Percentiles rank a stretch among this genome's conserved stretches.
Evolutionary conservation across 2,797 vertebrate genomes (phyloP).

Genomic region (Carcharodon carcharias): DNA sequence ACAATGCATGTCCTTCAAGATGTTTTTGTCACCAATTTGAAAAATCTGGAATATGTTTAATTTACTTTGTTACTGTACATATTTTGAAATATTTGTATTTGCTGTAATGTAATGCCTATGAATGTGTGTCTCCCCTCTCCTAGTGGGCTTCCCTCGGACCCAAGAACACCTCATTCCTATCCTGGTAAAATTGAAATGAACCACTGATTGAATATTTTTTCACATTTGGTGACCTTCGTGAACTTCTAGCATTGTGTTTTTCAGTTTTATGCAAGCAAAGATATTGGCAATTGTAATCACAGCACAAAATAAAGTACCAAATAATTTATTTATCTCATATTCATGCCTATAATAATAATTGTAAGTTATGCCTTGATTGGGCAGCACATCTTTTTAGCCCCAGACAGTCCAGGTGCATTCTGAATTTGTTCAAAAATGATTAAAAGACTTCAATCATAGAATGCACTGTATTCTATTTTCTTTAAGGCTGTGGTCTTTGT

Average conservation of each 20-base stretch:
- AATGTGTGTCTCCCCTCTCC: background rate
- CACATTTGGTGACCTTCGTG: too few relatives aligned
- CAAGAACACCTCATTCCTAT: background rate
- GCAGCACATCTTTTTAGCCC: background rate
- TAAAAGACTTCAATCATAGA: background rate
- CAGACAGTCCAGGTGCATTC: background rate
- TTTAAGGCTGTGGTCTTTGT: background rate
- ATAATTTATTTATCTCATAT: background rate
- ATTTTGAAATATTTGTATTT: constrained; percentile 2
- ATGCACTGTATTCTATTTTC: background rate
- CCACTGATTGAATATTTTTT: background rate
- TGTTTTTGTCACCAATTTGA: background rate
- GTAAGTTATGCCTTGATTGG: background rate
- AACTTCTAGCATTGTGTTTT: background rate
- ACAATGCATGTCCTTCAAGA: background rate
- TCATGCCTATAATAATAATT: background rate
- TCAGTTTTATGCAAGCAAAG: background rate
- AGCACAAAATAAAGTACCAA: background rate
- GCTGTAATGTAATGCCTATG: background rate
- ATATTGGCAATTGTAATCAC: background rate
- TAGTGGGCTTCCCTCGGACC: too few relatives aligned
- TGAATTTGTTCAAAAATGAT: background rate
- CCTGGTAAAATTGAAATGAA: background rate
- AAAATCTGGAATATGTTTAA: background rate
- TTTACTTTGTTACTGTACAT: background rate